Evolutionary conservation across 2,888 invertebrate genomes (phyloP).

Genomic region (Caenorhabditis sp.): DNA sequence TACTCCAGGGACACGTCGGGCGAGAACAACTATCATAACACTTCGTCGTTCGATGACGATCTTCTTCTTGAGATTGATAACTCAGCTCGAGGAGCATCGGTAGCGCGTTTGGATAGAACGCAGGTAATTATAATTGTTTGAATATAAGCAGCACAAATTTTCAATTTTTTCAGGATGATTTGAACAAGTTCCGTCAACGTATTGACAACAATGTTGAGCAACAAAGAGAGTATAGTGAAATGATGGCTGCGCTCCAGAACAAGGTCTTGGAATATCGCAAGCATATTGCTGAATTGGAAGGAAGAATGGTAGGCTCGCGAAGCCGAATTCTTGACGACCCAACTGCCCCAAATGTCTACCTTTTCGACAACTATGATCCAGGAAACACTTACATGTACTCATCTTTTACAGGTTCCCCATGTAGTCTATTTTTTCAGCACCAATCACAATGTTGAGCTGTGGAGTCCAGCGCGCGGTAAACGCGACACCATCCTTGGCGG

Average conservation of each 20-base stretch:
- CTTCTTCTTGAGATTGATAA: slow-evolving; percentile 58
- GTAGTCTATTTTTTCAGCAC: slow-evolving; percentile 38
- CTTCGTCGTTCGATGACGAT: slow-evolving; percentile 66
- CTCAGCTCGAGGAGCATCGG: slow-evolving; percentile 50
- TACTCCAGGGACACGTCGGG: slow-evolving; percentile 69
- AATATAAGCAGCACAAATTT: neutral
- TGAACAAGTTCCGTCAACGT: slow-evolving; percentile 67
- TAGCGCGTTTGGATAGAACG: slow-evolving; percentile 66
- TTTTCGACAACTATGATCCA: slow-evolving; percentile 42
- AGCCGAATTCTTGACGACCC: slow-evolving; percentile 47
- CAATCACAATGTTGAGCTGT: slow-evolving; percentile 44
- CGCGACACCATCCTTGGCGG: slow-evolving; percentile 28
- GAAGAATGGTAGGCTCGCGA: slow-evolving; percentile 56
- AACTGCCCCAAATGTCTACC: slow-evolving; percentile 30
- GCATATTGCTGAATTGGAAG: slow-evolving; percentile 68
- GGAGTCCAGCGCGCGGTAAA: slow-evolving; percentile 40
- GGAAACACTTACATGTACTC: slow-evolving; percentile 39
- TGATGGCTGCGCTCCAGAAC: slow-evolving; percentile 67
- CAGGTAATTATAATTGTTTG: slow-evolving; percentile 28
- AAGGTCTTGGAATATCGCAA: slow-evolving; percentile 69
- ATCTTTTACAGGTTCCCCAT: no score
- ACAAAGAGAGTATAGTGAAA: slow-evolving; percentile 68
- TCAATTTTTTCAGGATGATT: slow-evolving; percentile 57
- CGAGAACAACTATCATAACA: slow-evolving; percentile 65
- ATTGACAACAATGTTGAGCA: slow-evolving; percentile 70